Evolutionary conservation across 1,140 invertebrate genomes (phyloP), one percentile per base, ranked within the genome.

Genomic region (Eupristina koningsbergeri): DNA sequence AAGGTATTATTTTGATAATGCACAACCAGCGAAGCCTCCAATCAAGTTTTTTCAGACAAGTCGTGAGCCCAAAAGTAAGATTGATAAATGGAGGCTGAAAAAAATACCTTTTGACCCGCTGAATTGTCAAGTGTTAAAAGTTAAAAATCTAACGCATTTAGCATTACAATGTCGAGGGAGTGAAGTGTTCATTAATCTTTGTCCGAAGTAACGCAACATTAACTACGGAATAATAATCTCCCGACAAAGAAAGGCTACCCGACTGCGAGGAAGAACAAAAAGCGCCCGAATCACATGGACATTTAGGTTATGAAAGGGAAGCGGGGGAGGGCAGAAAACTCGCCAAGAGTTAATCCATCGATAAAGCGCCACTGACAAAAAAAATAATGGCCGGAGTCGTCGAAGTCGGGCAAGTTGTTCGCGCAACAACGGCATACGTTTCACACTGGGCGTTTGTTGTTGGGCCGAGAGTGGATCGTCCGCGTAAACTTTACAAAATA

Each of bases 381-480:
- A 41, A 41, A 71, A 9, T 5, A 41, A n/a, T 26, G 7, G 36
- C 1, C 22, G 19, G 0, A n/a, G 39, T 53, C 34, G 0, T 26
- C 31, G 29, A 34, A 61, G 69, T 17, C 69, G 50, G 50, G 36
- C 69, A 64, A 69, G 36, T 41, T 50, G 71, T 81, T 58, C 41
- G 26, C 19, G 15, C 87, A 88, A 88, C 87, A 84, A 84, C 75
- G 80, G 87, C 87, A 88, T 88, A 85, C 85, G 87, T 87, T 88
- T 88, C 87, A 85, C 84, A 83, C 84, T 75, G 84, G 39, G 84
- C 45, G 34, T 71, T 81, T 75, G 71, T 81, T 73, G 47, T 71
- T 3, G 50, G 19, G 26, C 31, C 39, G n/a, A 31, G 26, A 22
- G 80, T n/a, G 73, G 47, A 75, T 81, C 81, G 77, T 86, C 64